Conservation (phyloP, 2,797 vertebrate species). For the Arnoldichthys spilopterus region DNA sequence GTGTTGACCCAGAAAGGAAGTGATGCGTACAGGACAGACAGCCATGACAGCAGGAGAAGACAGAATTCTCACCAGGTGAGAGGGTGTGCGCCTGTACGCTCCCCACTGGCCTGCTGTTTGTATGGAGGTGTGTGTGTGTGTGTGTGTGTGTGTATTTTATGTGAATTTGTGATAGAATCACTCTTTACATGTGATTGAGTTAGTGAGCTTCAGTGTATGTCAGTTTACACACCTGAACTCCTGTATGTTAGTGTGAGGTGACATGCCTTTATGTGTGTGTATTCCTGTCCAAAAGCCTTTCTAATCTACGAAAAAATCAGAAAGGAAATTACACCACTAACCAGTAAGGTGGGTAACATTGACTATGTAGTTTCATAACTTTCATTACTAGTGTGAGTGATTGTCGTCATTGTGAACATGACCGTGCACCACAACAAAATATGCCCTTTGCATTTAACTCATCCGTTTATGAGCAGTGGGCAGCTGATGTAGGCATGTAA, state of each 20-base stretch:
- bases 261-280: not conserved
- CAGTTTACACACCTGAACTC: not conserved
- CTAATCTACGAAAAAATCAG: conserved; percentile 6
- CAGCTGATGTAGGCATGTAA: too few species aligned
- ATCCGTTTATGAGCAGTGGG: too few species aligned
- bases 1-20: conserved; percentile 59
- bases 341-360: too few species aligned
- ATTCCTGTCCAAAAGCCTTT: not conserved
- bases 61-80: conserved; percentile 55
- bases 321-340: too few species aligned
- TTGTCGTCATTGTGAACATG: too few species aligned
- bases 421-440: too few species aligned
- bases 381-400: too few species aligned
- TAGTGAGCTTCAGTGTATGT: too few species aligned
- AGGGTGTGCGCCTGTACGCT: conserved; percentile 40
- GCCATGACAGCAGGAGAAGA: conserved; percentile 51
- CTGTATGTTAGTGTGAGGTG: not conserved
- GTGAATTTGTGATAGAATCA: conserved; percentile 7
- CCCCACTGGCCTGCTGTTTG: conserved; percentile 30
- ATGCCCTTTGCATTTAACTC: too few species aligned
- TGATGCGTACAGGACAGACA: conserved; percentile 55
- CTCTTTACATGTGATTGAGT: too few species aligned
- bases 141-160: conserved; percentile 24
- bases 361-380: too few species aligned
- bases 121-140: conserved; percentile 16